Percentiles rank a stretch among this genome's conserved stretches.
Evolutionary conservation across 2,797 vertebrate genomes (phyloP).

Genomic region (Cuculus canorus): DNA sequence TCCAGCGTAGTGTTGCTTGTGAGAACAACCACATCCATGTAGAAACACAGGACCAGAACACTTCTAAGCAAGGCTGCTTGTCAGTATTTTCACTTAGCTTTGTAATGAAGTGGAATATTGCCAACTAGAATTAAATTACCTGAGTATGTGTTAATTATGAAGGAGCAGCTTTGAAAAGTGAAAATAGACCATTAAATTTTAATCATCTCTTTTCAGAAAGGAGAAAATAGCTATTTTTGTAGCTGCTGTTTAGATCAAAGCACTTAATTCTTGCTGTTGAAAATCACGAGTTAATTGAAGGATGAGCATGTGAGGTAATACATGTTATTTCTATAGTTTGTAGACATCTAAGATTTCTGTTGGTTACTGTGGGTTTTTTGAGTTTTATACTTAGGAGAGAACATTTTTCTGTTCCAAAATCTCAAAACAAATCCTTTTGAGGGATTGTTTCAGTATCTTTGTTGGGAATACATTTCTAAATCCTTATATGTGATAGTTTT

Average conservation of each 20-base stretch:
- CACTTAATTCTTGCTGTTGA: neutral
- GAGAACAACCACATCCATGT: neutral
- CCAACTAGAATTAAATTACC: neutral
- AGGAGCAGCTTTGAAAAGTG: neutral
- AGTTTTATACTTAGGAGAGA: neutral
- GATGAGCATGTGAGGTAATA: neutral
- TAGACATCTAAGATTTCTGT: neutral
- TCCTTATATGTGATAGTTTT: neutral
- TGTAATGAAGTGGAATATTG: neutral
- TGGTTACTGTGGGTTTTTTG: neutral
- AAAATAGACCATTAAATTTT: constrained; percentile 48
- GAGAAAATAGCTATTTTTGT: constrained; percentile 5
- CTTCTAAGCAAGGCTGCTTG: neutral
- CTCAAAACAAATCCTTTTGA: neutral
- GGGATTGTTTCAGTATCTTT: neutral
- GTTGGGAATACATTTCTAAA: neutral
- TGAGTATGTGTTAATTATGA: constrained; percentile 1
- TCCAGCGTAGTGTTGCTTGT: accelerated
- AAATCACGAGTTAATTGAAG: constrained; percentile 19
- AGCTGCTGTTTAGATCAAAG: constrained; percentile 29
- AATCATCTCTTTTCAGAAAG: neutral
- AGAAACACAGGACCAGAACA: neutral
- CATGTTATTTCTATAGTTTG: neutral
- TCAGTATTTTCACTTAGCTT: neutral
- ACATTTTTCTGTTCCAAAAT: neutral